Conservation (phyloP, 1,140 invertebrate genomes). For the Pseudomyrmex flavicornis region DNA sequence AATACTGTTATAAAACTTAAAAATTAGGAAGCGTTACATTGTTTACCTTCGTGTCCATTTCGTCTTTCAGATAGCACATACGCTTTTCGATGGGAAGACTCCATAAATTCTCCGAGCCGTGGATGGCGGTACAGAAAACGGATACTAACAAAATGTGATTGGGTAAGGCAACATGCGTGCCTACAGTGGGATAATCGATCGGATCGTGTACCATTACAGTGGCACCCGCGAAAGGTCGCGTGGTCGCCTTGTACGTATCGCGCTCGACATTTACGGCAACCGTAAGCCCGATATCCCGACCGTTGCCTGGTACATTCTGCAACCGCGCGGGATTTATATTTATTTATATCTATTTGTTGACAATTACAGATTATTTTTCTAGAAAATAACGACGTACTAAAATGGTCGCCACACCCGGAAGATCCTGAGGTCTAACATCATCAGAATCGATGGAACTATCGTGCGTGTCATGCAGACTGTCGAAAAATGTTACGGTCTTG, state of each 20-base stretch:
- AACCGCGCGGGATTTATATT: background rate
- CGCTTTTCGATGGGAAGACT: constrained; percentile 60
- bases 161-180: constrained; percentile 62
- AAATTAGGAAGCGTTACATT: background rate
- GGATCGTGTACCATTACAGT: constrained; percentile 76
- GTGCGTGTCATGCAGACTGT: too few relatives aligned
- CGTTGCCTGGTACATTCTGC: constrained; percentile 74
- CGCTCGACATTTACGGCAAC: constrained; percentile 74
- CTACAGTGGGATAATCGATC: constrained; percentile 76
- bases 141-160: constrained; percentile 68
- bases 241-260: constrained; percentile 70
- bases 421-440: background rate
- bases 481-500: too few relatives aligned
- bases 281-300: constrained; percentile 73
- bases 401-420: constrained; percentile 63
- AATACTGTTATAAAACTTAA: background rate
- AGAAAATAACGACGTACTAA: constrained; percentile 56
- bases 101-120: constrained; percentile 62
- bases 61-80: constrained; percentile 74
- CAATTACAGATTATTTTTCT: too few relatives aligned
- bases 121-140: constrained; percentile 64
- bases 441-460: background rate
- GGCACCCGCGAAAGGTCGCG: constrained; percentile 74
- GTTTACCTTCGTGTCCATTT: constrained; percentile 50
- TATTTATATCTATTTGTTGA: background rate